A percentile compares a stretch with the other conserved stretches of the same genome.
These are phyloP conservation scores for Anableps anableps DNA, from an alignment of 2,797 vertebrate species.

Conservation along the genomic window DNA sequence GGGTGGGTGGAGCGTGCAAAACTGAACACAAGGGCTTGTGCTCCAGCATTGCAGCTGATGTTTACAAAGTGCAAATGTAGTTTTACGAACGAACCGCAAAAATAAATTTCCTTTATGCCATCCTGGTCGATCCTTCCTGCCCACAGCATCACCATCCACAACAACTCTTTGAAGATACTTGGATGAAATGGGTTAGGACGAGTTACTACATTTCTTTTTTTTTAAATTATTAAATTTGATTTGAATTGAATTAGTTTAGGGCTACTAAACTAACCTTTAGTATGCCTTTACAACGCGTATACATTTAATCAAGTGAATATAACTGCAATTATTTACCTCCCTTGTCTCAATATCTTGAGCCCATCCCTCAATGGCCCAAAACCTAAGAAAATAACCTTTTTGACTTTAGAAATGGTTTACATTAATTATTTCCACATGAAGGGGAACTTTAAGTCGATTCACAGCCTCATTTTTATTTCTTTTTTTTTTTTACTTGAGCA, in stretches of 20 bases:
- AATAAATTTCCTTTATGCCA: no score
- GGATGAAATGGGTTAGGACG: no score
- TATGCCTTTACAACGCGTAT: neutral
- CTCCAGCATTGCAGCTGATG: no score
- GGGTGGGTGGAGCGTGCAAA: no score
- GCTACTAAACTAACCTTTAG: neutral
- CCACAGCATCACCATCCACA: no score
- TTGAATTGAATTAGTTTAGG: neutral
- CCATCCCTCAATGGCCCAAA: conserved; percentile 2
- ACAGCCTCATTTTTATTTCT: neutral
- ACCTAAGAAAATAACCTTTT: conserved; percentile 17
- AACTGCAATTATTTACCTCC: neutral
- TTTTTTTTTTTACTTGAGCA: conserved; percentile 46
- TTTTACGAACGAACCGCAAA: no score
- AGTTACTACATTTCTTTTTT: no score
- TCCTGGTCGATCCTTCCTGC: no score
- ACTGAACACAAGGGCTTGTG: no score
- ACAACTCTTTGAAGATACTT: no score
- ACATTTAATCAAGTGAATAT: neutral
- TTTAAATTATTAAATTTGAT: neutral
- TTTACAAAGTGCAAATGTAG: no score
- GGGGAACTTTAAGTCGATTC: conserved; percentile 16
- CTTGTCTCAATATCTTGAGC: neutral
- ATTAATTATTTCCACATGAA: conserved; percentile 54
- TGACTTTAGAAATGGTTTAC: conserved; percentile 35